phyloP scores from a whole-genome alignment of 2,888 invertebrate genomes.

The Melanostoma mellinum region DNA sequence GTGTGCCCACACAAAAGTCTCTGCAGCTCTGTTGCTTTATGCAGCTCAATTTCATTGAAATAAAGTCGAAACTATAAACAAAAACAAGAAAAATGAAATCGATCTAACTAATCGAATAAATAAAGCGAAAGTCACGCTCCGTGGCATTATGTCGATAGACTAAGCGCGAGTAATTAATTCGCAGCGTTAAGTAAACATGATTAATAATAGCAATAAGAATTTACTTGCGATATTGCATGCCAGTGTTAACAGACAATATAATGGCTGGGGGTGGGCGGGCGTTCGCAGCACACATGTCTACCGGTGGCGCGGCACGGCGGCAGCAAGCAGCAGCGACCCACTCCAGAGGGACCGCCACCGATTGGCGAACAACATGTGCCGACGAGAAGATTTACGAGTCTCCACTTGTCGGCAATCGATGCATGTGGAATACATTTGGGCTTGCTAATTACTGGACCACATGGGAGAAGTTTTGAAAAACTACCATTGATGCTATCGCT shows the following conservation, averaged over 20 bases:
- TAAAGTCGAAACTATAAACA: constrained; percentile 15
- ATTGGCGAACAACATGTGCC: background rate
- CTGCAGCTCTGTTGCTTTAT: background rate
- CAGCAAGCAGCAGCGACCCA: constrained; percentile 1
- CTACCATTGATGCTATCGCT: constrained; percentile 54
- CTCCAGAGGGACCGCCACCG: constrained; percentile 3
- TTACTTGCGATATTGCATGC: constrained; percentile 58
- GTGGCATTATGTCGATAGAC: constrained; percentile 69
- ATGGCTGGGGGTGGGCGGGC: constrained; percentile 41
- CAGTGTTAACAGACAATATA: constrained; percentile 6
- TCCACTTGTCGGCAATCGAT: constrained; percentile 62
- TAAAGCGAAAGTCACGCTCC: constrained; percentile 72
- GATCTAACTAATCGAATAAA: constrained; percentile 62
- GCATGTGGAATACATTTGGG: constrained; percentile 65
- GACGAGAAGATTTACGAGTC: constrained; percentile 63
- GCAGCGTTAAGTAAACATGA: constrained; percentile 68
- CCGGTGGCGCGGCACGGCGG: background rate
- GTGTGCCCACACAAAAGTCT: constrained; percentile 15
- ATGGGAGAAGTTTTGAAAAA: constrained; percentile 63
- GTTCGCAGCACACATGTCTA: constrained; percentile 27
- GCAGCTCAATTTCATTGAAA: constrained; percentile 20
- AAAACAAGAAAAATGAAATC: constrained; percentile 12
- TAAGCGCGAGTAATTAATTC: constrained; percentile 70
- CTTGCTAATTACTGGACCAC: constrained; percentile 68
- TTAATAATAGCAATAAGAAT: constrained; percentile 69